Evolutionary conservation across 2,888 invertebrate species (phyloP), one percentile per base, ranked within the genome.

Genomic region (Hemicrepidius hirtus): DNA sequence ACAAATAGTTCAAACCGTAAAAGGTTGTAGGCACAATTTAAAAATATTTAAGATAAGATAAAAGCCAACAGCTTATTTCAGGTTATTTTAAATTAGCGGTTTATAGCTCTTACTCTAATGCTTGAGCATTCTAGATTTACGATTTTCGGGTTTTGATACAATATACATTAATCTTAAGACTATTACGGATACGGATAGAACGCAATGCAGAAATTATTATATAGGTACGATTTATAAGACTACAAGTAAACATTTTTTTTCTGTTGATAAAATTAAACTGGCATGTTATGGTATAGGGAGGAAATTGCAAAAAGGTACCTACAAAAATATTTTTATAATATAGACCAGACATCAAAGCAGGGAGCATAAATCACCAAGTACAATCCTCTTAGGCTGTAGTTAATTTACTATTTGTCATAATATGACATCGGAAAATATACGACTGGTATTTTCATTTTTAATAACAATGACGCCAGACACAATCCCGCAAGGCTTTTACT

Each of bases 331-430:
- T 71, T 71, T 71, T 71, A 66, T 41, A 64, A 65, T 59, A 40
- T 71, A 60, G 66, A 59, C n/a, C 59, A 66, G 59, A 73, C 63
- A 64, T 68, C 68, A 68, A 37, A 53, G 35, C 35, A 68, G 16
- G 35, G 49, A 41, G 44, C 53, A 64, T 73, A 73, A 74, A 71
- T 73, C 73, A 75, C 53, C 28, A 44, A 40, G 63, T 69, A 75
- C 75, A 75, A 64, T 73, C 53, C 60, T 64, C 75, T 71, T 64
- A 71, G 69, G 70, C 60, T 62, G 68, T 73, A 68, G 66, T 75
- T 75, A 73, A 73, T 75, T 75, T 70, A 70, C 60, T 62, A 75
- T 75, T 73, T 75, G 75, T 73, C 73, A 73, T 65, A 66, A 73
- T 74, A 67, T 74, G 74, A 74, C 70, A 67, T 59, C 46, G 37